Conservation (phyloP, 2,797 vertebrate species). For the Syngnathus rostellatus region DNA sequence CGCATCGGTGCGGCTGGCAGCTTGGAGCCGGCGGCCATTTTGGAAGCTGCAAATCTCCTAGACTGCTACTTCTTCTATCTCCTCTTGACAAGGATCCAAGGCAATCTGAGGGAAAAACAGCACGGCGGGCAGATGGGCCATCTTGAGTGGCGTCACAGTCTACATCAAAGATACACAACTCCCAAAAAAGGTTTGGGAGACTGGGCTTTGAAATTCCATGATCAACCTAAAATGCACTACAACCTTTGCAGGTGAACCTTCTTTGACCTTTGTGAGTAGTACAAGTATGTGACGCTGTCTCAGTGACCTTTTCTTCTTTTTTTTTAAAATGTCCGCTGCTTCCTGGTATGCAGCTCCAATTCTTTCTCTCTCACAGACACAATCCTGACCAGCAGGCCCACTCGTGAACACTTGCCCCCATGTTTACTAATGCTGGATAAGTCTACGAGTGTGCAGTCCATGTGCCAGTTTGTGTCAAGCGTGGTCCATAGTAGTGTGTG, state of each 20-base stretch:
- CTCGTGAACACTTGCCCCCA: not conserved
- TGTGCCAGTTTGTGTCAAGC: slow-evolving; percentile 12
- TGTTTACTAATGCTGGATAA: slow-evolving; percentile 4
- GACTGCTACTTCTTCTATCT: slow-evolving; percentile 1
- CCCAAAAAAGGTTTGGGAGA: not conserved
- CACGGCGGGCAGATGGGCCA: slow-evolving; percentile 8
- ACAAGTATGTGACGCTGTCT: slow-evolving; percentile 13
- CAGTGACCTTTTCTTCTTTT: not conserved
- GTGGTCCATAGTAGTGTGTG: slow-evolving; percentile 6
- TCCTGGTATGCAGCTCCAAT: not conserved
- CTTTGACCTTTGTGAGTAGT: not conserved
- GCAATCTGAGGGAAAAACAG: not conserved
- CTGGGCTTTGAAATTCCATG: not conserved
- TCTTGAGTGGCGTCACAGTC: slow-evolving; percentile 11
- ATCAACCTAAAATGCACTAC: not conserved
- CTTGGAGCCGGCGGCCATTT: not conserved
- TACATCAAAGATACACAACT: not conserved
- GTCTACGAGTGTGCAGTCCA: slow-evolving; percentile 13
- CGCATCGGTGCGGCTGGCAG: slow-evolving; percentile 11
- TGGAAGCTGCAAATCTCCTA: not conserved
- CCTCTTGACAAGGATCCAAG: not conserved
- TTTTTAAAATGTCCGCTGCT: not conserved
- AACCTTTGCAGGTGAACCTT: not conserved
- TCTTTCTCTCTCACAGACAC: not conserved
- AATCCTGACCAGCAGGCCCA: slow-evolving; percentile 72